Evolutionary conservation across 2,888 invertebrate genomes (phyloP), one percentile per base, ranked within the genome.

Genomic region (Schrankia costaestrigalis): DNA sequence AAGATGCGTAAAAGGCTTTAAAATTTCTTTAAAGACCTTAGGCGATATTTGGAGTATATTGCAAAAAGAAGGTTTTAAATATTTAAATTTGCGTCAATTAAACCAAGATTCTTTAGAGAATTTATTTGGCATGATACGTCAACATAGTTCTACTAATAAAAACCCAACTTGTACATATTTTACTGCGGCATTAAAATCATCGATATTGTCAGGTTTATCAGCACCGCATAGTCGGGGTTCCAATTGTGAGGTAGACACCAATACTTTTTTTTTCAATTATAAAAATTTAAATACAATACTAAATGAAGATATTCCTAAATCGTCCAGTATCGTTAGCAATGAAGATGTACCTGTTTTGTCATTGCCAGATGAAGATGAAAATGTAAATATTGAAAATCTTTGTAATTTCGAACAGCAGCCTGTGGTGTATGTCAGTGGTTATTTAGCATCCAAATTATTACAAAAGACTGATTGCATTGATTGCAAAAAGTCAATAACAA

Each of bases 81-180:
- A 19, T 32, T 26, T 37, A 8, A 41, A 37, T 31, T 26, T 37
- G 1, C 3, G 30, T 1, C 33, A 37, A 1, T 7, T 36, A 0
- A 41, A 41, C 2, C 35, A 33, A 23, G 39, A 34, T 14, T 13
- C 35, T 0, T 5, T 42, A 0, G 35, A 42, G 26, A 38, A 42
- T 29, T 28, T 38, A 11, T 42, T 42, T 19, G 29, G 26, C 6
- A 11, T 35, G 0, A 42, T 39, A 1, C 25, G 26, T 3, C 38
- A 42, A 8, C 29, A 42, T 17, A 35, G 26, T 10, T 30, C 31
- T 2, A 39, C 39, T 18, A 39, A 43, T 3, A 18, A 6, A 3
- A 17, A 17, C 7, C 26, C 17, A 3, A 26, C 26, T 1, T 26
- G 26, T 11, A 2, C 7, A 4, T 11, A 14, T 9, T 26, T 17